Evolutionary conservation across 1,140 invertebrate species (phyloP), one percentile per base, ranked within the genome.

Genomic region (Zaprionus capensis): DNA sequence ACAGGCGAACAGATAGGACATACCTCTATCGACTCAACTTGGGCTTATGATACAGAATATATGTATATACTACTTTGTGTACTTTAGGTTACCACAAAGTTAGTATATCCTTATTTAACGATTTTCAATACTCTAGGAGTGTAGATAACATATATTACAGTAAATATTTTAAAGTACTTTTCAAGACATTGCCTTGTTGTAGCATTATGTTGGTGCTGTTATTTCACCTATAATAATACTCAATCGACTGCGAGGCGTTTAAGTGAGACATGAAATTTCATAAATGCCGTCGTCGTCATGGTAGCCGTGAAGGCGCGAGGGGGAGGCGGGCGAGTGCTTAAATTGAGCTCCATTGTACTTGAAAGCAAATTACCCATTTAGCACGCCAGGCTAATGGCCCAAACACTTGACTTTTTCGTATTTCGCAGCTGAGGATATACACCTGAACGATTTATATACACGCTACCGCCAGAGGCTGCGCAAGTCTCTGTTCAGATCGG

Each of bases 371-470:
- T 63, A 56, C 53, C 55, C 73, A 76, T 71, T 77, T 67, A 64
- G 64, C 70, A 71, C 72, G 51, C 72, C 57, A 64, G 28, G 46
- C 68, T 72, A 80, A 76, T 76, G 64, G 44, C 17, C 34, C 28
- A 59, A 58, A 41, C 64, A 68, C 70, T 74, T 80, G 70, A 62
- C 64, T 77, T 79, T 46, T 62, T n/a, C 46, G 53, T 68, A 20
- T 59, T 41, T 82, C 82, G 31, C 76, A 92, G 91, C 91, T 64
- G 92, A 93, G 76, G 90, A 93, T 70, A 88, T 92, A 64, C 92
- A 93, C 64, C 72, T 93, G 59, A 92, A 93, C 76, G 91, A 93
- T 80, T 81, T 93, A 65, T 93, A 93, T 58, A 93, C 92, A 59
- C 81, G 92, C 67, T 93, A 93, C 76, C 84, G 92, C 38, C 92